Evolutionary conservation across 2,888 invertebrate species (phyloP).

Genomic region (Mycogona germanica): DNA sequence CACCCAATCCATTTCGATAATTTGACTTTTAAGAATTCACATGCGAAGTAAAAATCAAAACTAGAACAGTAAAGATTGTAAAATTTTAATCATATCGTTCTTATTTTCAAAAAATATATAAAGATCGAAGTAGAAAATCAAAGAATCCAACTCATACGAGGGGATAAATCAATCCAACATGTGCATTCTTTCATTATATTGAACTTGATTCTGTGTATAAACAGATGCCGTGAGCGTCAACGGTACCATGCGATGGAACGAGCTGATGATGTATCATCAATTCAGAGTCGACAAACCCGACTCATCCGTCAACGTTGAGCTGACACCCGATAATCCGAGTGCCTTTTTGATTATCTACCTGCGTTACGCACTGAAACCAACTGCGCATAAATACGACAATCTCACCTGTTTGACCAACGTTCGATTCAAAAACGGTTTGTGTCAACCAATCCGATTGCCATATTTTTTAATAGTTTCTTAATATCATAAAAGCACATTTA

Average conservation of each 20-base stretch:
- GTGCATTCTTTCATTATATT: too few relatives aligned
- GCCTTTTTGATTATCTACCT: conserved; percentile 10
- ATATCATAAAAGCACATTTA: not conserved
- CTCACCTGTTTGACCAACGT: not conserved
- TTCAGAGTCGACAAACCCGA: conserved; percentile 26
- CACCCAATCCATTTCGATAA: too few relatives aligned
- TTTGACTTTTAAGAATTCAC: too few relatives aligned
- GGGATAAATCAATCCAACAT: too few relatives aligned
- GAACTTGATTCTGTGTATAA: not conserved
- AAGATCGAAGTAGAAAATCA: too few relatives aligned
- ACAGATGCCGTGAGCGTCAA: conserved; percentile 23
- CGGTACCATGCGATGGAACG: conserved; percentile 25
- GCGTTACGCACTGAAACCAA: conserved; percentile 14
- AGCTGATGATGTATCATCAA: conserved; percentile 28
- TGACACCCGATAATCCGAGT: conserved; percentile 20
- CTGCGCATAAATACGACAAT: conserved; percentile 10
- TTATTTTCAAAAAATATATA: too few relatives aligned
- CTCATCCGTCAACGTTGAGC: conserved; percentile 27
- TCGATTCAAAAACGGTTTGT: conserved; percentile 9
- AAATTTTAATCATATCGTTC: too few relatives aligned
- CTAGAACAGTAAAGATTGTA: too few relatives aligned
- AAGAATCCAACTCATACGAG: too few relatives aligned
- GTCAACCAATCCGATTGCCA: not conserved
- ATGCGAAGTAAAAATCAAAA: too few relatives aligned
- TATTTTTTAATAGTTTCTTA: not conserved